phyloP scores from a whole-genome alignment of 2,888 invertebrate genomes.

The Mayetiola destructor region DNA sequence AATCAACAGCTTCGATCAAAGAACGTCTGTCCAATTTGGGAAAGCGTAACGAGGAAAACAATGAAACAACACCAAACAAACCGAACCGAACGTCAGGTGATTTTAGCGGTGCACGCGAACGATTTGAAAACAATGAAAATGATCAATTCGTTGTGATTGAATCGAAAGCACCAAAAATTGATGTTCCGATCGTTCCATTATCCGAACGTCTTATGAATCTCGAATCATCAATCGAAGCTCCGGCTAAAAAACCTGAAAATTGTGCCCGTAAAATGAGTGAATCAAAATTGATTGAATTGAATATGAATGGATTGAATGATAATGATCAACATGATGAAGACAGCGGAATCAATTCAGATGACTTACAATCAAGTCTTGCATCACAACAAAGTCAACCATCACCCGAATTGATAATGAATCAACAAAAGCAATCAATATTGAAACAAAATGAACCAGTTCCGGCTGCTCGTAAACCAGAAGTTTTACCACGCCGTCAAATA shows the following conservation, averaged over 20 bases:
- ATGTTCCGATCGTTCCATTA: constrained; percentile 25
- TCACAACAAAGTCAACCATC: not conserved
- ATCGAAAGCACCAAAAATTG: constrained; percentile 21
- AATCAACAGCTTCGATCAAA: constrained; percentile 53
- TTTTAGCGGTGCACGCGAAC: constrained; percentile 47
- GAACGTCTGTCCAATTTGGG: constrained; percentile 56
- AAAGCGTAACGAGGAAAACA: constrained; percentile 41
- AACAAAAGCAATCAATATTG: not conserved
- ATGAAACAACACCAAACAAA: constrained; percentile 34
- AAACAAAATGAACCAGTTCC: not conserved
- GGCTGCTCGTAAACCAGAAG: not conserved
- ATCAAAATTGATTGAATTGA: not conserved
- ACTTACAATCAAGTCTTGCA: constrained; percentile 5
- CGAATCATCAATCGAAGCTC: constrained; percentile 26
- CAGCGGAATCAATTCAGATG: constrained; percentile 2
- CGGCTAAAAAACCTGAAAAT: not conserved
- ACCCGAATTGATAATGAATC: not conserved
- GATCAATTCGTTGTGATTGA: constrained; percentile 27
- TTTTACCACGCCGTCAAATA: constrained; percentile 6
- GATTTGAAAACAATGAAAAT: constrained; percentile 46
- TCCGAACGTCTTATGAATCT: constrained; percentile 34
- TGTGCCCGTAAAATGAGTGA: not conserved
- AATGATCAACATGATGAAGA: not conserved
- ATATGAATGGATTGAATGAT: not conserved
- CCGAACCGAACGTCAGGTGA: constrained; percentile 43